Conservation (phyloP, 2,113 vertebrate genomes). For the Bufo gargarizans region DNA sequence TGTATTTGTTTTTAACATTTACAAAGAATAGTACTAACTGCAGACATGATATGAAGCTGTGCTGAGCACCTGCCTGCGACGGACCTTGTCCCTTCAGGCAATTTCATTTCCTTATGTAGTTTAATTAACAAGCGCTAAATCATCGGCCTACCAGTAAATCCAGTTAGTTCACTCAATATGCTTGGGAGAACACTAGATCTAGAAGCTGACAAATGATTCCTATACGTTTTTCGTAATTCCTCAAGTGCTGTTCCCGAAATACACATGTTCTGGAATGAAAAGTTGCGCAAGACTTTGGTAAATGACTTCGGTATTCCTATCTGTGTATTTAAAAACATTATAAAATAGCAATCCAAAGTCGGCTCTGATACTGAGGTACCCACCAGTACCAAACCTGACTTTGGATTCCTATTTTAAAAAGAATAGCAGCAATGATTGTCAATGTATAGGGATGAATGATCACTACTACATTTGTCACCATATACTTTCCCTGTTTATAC, state of each 20-base stretch:
- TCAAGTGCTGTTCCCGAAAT: background rate
- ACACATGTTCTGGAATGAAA: too few species aligned
- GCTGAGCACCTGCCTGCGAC: background rate
- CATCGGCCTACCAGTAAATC: background rate
- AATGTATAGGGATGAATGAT: too few species aligned
- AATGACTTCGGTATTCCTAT: too few species aligned
- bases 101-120: constrained; percentile 17
- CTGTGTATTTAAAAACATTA: too few species aligned
- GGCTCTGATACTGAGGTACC: too few species aligned
- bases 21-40: background rate
- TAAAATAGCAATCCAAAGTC: too few species aligned
- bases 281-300: too few species aligned
- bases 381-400: too few species aligned
- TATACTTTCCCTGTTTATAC: too few species aligned
- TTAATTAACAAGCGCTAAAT: constrained; percentile 5
- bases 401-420: too few species aligned
- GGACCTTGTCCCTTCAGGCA: background rate
- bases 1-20: background rate
- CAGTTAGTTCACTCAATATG: background rate
- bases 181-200: background rate
- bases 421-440: too few species aligned
- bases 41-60: background rate
- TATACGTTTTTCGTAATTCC: background rate
- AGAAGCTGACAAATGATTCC: background rate
- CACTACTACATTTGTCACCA: too few species aligned